Conservation (phyloP, 2,113 vertebrate genomes). For the Nannobrachium achirus region DNA sequence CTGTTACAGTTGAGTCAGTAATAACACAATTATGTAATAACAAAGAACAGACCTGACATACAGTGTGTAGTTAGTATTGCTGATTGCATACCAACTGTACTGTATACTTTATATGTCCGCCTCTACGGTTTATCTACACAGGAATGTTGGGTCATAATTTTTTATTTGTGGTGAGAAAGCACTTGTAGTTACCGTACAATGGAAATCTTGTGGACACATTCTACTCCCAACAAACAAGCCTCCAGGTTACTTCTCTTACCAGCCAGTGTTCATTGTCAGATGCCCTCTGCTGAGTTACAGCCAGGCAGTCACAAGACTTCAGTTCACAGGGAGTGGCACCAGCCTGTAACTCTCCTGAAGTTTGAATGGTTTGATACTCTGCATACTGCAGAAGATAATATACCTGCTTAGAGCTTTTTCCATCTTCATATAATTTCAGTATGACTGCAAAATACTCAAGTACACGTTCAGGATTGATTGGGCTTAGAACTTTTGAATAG, state of each 20-base stretch:
- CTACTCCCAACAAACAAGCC: background rate
- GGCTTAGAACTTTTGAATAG: background rate
- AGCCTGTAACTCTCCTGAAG: constrained; percentile 4
- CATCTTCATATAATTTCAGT: background rate
- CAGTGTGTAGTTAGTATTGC: too few species aligned
- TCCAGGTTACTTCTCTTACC: constrained; percentile 18
- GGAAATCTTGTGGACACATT: constrained; percentile 17
- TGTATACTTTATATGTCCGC: background rate
- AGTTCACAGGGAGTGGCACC: constrained; percentile 8
- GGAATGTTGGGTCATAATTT: background rate
- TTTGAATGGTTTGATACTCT: background rate
- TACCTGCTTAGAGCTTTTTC: background rate
- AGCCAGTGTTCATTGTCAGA: constrained; percentile 35
- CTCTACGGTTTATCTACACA: background rate
- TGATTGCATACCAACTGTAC: too few species aligned
- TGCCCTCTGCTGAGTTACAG: constrained; percentile 6
- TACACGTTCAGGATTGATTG: background rate
- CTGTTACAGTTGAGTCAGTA: too few species aligned
- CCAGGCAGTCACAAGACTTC: constrained; percentile 36
- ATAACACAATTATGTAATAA: too few species aligned
- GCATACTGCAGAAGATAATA: background rate
- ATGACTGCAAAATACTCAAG: background rate
- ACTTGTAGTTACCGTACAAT: constrained; percentile 10
- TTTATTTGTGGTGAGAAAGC: constrained; percentile 19
- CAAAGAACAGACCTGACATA: too few species aligned